These are phyloP conservation scores for Scelioninae gen. 1 DNA, from an alignment of 2,888 invertebrate species.

Conservation along the genomic window DNA sequence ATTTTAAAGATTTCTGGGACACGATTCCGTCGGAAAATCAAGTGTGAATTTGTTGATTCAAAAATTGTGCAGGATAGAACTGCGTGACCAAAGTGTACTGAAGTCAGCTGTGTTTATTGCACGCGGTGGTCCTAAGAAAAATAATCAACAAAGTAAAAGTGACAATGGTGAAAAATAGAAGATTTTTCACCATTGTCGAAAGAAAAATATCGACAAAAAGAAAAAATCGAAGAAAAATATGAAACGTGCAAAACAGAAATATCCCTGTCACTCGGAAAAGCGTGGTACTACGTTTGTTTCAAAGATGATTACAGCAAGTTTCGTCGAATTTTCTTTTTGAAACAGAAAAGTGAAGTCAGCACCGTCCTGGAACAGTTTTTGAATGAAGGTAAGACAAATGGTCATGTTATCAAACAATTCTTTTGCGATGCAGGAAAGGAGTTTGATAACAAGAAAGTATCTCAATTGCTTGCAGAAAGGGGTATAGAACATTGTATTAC, in stretches of 20 bases:
- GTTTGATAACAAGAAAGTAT: slow-evolving; percentile 34
- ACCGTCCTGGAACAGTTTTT: slow-evolving; percentile 57
- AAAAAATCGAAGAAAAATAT: slow-evolving; percentile 22
- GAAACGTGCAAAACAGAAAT: slow-evolving; percentile 23
- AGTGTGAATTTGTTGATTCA: slow-evolving; percentile 28
- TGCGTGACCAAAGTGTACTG: slow-evolving; percentile 14
- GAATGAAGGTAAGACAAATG: slow-evolving; percentile 61
- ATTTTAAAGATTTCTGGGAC: slow-evolving; percentile 39
- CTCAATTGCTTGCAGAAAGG: slow-evolving; percentile 10
- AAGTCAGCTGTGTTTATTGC: slow-evolving; percentile 18
- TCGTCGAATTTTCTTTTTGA: slow-evolving; percentile 61
- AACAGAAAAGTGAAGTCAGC: slow-evolving; percentile 47
- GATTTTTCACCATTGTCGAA: no score
- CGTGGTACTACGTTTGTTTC: slow-evolving; percentile 66
- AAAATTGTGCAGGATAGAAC: slow-evolving; percentile 28
- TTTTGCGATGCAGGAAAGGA: slow-evolving; percentile 40
- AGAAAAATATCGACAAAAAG: no score
- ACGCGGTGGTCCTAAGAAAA: slow-evolving; percentile 8
- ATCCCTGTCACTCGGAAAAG: slow-evolving; percentile 30
- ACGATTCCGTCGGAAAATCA: slow-evolving; percentile 27
- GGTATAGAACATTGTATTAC: slow-evolving; percentile 39
- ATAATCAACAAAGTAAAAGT: slow-evolving; percentile 6
- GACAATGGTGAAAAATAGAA: slow-evolving; percentile 13
- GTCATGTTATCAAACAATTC: slow-evolving; percentile 25
- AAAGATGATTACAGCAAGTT: slow-evolving; percentile 65